Conservation (phyloP, 2,888 invertebrate species). For the Subacronicta megacephala region DNA sequence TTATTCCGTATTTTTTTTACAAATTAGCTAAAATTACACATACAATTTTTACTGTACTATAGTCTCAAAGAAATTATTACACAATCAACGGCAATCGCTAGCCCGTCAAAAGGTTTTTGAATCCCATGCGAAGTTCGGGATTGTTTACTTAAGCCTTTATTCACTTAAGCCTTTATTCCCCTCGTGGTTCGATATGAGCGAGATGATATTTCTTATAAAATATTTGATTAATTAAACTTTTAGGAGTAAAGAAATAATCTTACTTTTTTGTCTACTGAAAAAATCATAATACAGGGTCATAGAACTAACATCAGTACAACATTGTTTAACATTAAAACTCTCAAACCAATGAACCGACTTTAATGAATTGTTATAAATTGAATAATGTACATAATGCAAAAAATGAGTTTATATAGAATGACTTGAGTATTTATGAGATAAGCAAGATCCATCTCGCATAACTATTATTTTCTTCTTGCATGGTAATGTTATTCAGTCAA, state of each 20-base stretch:
- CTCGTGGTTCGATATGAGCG: slow-evolving; percentile 32
- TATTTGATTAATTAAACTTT: slow-evolving; percentile 12
- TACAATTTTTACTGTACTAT: slow-evolving; percentile 38
- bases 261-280: too few relatives aligned
- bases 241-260: slow-evolving; percentile 8
- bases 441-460: slow-evolving; percentile 46
- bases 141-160: slow-evolving; percentile 47
- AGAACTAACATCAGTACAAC: slow-evolving; percentile 31
- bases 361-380: slow-evolving; percentile 59
- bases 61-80: slow-evolving; percentile 30
- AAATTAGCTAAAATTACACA: slow-evolving; percentile 48
- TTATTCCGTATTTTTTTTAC: slow-evolving; percentile 38
- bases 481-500: slow-evolving; percentile 59
- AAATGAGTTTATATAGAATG: slow-evolving; percentile 56
- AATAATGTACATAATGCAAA: slow-evolving; percentile 59
- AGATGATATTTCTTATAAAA: slow-evolving; percentile 21
- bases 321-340: slow-evolving; percentile 54
- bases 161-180: slow-evolving; percentile 51
- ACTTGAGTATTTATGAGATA: slow-evolving; percentile 52
- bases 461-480: slow-evolving; percentile 37
- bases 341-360: slow-evolving; percentile 59
- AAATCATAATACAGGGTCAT: slow-evolving; percentile 29
- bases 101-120: slow-evolving; percentile 3
- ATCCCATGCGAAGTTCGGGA: slow-evolving; percentile 24
- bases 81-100: slow-evolving; percentile 8